Base-by-base conservation (phyloP, 2,888 invertebrate species). In the Carabus problematicus region DNA sequence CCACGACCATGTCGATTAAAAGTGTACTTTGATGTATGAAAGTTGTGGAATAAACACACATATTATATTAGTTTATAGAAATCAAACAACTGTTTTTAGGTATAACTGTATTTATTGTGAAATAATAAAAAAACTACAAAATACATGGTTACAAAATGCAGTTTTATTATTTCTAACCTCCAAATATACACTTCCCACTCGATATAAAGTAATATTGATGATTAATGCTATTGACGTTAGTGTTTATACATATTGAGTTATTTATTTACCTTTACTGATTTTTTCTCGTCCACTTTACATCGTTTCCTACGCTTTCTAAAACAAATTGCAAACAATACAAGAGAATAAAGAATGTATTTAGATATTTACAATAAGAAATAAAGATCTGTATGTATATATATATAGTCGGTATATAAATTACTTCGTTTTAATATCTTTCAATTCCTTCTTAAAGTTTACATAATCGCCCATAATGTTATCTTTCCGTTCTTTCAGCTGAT, bases 381-480 rank as follows among this genome's bases (percentile, higher is more conserved):
- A 52, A 16, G 9, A 52, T 14, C 12, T 52, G 9, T 52, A 1
- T 52, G 12, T 45, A 45, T 42, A 42, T 42, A 42, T 42, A 42
- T 8, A 42, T 8, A 9, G 9, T 42, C 8, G 42, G n/a, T n/a
- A 45, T 45, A 29, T 56, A n/a, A 70, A 52, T 71, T 74, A 74
- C 71, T 71, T 71, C 71, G 73, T 74, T 80, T 84, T 85, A 75
- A 84, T 79, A 72, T 81, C 82, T 67, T 80, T 78, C 77, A 85
- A 82, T 77, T 85, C 85, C 55, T 81, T 74, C 77, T 84, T 85
- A 74, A 85, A 85, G 72, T 83, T 79, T 73, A 79, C 80, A 80
- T 85, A 82, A 79, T 85, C 86, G 64, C 82, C 84, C 78, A 86
- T 82, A n/a, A 86, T 81, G 73, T 83, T 81, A 18, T 80, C 80